Evolutionary conservation across 2,113 vertebrate species (phyloP).

Genomic region (Dipodomys merriami): DNA sequence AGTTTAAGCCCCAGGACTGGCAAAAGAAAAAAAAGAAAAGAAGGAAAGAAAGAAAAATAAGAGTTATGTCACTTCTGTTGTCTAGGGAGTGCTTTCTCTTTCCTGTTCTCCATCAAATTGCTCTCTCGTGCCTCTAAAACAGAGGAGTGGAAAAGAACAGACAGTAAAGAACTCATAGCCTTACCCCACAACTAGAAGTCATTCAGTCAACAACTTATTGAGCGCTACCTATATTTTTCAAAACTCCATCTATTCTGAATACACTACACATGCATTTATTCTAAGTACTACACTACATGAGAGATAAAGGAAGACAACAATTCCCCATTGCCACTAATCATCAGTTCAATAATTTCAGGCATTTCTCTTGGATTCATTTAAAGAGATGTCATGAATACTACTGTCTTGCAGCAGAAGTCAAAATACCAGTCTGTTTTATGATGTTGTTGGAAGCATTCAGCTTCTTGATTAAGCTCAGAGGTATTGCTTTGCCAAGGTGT

Average conservation of each 20-base stretch:
- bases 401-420: constrained; percentile 51
- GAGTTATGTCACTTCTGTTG: neutral
- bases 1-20: no score
- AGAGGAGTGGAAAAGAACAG: neutral
- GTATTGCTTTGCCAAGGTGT: neutral
- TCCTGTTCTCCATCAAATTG: neutral
- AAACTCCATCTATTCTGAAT: neutral
- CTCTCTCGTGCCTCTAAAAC: neutral
- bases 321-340: neutral
- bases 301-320: neutral
- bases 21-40: no score
- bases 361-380: constrained; percentile 48
- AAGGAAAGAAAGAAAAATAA: no score
- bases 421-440: constrained; percentile 49
- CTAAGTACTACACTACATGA: neutral
- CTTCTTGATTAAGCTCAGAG: constrained; percentile 47
- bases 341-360: neutral
- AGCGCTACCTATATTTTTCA: neutral
- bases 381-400: constrained; percentile 27
- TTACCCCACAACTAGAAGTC: neutral
- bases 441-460: neutral
- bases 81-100: neutral
- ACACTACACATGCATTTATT: neutral
- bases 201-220: neutral
- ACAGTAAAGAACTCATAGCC: neutral